Percentiles rank a stretch among this genome's conserved stretches.
phyloP scores from a whole-genome alignment of 2,797 vertebrate genomes.

The Crenichthys baileyi region DNA sequence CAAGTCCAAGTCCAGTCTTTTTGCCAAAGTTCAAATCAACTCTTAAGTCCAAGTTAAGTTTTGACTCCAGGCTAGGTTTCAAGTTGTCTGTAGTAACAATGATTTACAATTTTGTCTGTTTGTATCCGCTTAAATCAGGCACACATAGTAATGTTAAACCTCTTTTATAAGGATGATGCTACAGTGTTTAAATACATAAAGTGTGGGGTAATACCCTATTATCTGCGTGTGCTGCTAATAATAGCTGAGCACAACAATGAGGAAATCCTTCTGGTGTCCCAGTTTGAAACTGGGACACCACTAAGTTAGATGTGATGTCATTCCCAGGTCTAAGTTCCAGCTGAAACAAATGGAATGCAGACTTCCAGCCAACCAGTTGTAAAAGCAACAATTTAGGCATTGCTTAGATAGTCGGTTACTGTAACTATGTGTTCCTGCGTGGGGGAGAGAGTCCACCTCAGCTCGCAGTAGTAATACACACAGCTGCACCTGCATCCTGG shows the following conservation, averaged over 20 bases:
- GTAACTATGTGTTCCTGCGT: slow-evolving; percentile 5
- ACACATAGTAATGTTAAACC: neutral
- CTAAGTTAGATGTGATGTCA: slow-evolving; percentile 13
- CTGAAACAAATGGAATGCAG: neutral
- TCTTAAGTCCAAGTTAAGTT: neutral
- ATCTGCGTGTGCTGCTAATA: neutral
- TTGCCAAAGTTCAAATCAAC: neutral
- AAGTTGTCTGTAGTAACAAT: neutral
- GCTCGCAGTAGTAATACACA: slow-evolving; percentile 24
- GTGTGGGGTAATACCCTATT: neutral
- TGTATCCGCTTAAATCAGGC: neutral
- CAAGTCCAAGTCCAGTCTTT: neutral
- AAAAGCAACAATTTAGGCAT: slow-evolving; percentile 3
- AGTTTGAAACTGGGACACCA: neutral
- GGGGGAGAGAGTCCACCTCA: neutral
- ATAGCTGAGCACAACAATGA: slow-evolving; percentile 1
- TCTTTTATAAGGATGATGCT: neutral
- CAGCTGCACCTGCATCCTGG: slow-evolving; percentile 18
- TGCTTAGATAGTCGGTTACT: slow-evolving; percentile 8
- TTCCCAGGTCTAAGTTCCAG: neutral
- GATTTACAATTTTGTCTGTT: neutral
- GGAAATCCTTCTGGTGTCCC: slow-evolving; percentile 3
- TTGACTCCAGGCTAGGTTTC: neutral
- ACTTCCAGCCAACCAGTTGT: neutral
- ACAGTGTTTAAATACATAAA: neutral